Evolutionary conservation across 2,113 vertebrate genomes (phyloP), one percentile per base, ranked within the genome.

Genomic region (Burhinus bistriatus): DNA sequence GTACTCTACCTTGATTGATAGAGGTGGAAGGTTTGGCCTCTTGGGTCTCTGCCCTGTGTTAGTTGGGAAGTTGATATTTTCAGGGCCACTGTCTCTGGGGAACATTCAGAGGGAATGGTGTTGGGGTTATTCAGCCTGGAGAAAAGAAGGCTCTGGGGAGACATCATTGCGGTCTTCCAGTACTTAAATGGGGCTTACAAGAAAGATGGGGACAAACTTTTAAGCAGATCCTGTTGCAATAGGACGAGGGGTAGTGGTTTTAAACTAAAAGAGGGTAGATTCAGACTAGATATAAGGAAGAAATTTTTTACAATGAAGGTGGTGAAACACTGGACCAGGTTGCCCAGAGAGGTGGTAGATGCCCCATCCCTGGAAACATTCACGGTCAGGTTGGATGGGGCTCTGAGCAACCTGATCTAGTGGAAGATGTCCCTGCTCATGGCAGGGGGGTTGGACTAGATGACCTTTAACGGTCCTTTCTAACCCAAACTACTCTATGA

Each of bases 41-140:
- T 18, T 72, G 44, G 27, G 15, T n/a, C 20, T 73, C 68, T 68
- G 38, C 16, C 68, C 16, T 61, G 4, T 52, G 34, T 26, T 45
- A 59, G 20, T 2, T 45, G 25, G 23, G 25, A 72, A n/a, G 38
- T 13, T 47, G 52, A 40, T 23, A 47, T 25, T 20, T 30, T 29
- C 0, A 0, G 19, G 44, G 12, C 12, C 44, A 29, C 18, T 4
- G 1, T 25, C 15, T 45, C 7, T 26, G 52, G 52, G 27, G 27
- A 40, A 45, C 5, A 44, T 36, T 25, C 40, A 44, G 26, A 16
- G 58, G n/a, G n/a, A 61, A 36, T 36, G n/a, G 58, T 36, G 23
- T 25, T 61, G 58, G n/a, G 15, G 22, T 36, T 61, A 36, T 61
- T 61, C 13, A 58, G n/a, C n/a, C n/a, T 36, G 22, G n/a, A 61